These are phyloP conservation scores for Abrostola tripartita DNA, from an alignment of 2,888 invertebrate genomes.

Conservation along the genomic window DNA sequence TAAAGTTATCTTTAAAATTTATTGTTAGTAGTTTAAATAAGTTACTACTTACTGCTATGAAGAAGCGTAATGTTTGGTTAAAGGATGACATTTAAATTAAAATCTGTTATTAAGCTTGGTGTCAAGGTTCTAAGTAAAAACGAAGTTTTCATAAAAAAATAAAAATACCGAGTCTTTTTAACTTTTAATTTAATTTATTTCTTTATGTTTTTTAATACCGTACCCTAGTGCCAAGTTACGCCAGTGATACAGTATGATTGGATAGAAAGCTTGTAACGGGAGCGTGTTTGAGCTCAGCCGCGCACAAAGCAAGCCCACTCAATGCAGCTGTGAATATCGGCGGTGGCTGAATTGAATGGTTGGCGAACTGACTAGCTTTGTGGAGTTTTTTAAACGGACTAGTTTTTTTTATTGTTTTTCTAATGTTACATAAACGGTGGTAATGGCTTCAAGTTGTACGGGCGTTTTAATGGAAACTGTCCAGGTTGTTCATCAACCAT, in stretches of 20 bases:
- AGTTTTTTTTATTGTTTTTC: background rate
- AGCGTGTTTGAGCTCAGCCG: slow-evolving; percentile 17
- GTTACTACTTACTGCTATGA: too few species aligned
- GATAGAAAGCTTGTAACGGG: slow-evolving; percentile 16
- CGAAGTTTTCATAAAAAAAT: too few species aligned
- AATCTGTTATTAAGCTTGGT: too few species aligned
- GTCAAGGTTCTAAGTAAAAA: too few species aligned
- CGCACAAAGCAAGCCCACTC: slow-evolving; percentile 14
- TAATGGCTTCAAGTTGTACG: too few species aligned
- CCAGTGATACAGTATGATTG: slow-evolving; percentile 2
- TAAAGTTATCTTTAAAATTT: too few species aligned
- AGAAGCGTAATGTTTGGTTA: too few species aligned
- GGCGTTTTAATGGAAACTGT: too few species aligned
- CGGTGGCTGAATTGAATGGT: slow-evolving; percentile 12
- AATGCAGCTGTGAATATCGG: slow-evolving; percentile 19
- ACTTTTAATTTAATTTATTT: background rate
- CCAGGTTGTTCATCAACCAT: too few species aligned
- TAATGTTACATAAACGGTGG: background rate
- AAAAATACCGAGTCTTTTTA: too few species aligned
- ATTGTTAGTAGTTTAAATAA: too few species aligned
- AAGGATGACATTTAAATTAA: too few species aligned
- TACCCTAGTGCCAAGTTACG: background rate
- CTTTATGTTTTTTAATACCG: background rate
- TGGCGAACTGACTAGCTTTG: slow-evolving; percentile 1
- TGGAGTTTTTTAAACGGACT: background rate